A percentile compares a stretch with the other conserved stretches of the same genome.
phyloP scores from a whole-genome alignment of 1,140 invertebrate species.

The Papilio polytes region DNA sequence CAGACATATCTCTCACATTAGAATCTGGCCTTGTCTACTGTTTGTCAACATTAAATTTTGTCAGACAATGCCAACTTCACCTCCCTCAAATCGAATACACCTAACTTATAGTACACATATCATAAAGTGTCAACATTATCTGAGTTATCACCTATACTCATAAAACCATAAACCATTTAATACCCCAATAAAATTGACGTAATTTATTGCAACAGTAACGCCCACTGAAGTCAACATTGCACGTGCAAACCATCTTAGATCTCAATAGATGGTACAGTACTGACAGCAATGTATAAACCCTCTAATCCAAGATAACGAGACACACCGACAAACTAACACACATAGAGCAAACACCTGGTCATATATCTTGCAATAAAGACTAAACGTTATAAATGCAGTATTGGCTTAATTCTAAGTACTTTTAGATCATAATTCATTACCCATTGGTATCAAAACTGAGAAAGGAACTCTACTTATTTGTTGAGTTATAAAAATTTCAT shows the following conservation, averaged over 20 bases:
- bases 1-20: too few species aligned
- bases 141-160: neutral
- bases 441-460: too few species aligned
- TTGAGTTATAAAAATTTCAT: too few species aligned
- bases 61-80: too few species aligned
- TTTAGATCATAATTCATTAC: too few species aligned
- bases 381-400: neutral
- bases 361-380: neutral
- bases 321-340: neutral
- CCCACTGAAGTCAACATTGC: neutral
- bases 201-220: neutral
- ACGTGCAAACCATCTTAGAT: neutral
- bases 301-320: slow-evolving; percentile 6
- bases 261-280: neutral
- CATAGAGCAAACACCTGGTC: neutral
- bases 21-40: too few species aligned
- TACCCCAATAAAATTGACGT: slow-evolving; percentile 7
- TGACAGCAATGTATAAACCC: neutral
- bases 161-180: neutral
- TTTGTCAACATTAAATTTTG: too few species aligned
- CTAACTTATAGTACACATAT: neutral
- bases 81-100: neutral
- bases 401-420: neutral
- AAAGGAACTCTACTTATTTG: too few species aligned
- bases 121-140: neutral